These are phyloP conservation scores for Nanger granti DNA, from an alignment of 2,113 vertebrate genomes.

Conservation along the genomic window DNA sequence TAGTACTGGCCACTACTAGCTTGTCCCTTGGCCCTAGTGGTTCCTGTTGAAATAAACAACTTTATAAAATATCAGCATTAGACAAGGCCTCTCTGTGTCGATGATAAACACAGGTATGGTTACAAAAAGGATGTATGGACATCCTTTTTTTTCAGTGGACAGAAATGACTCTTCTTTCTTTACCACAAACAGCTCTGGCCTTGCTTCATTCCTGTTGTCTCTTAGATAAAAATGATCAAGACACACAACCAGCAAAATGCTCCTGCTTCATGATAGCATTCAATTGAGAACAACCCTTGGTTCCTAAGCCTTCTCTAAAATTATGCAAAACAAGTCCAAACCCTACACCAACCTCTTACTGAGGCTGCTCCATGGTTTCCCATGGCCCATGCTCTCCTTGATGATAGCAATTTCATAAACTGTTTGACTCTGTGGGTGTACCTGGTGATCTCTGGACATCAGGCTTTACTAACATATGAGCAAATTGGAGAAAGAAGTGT, in stretches of 20 bases:
- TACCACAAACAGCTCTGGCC: not conserved
- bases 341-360: fast-evolving
- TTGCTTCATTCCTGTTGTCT: not conserved
- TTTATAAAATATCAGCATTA: not conserved
- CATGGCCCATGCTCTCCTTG: fast-evolving
- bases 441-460: not conserved
- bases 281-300: not conserved
- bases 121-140: not conserved
- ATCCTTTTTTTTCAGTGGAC: not conserved
- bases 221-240: not conserved
- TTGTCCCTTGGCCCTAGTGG: not conserved
- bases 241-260: not conserved
- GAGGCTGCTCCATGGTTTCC: fast-evolving
- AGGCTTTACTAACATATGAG: not conserved
- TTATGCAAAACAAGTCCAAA: not conserved
- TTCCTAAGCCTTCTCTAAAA: not conserved
- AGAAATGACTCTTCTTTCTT: not conserved
- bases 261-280: not conserved
- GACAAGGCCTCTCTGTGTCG: not conserved
- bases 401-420: not conserved
- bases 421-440: not conserved
- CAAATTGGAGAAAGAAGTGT: not conserved
- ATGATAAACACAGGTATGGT: not conserved
- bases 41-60: not conserved
- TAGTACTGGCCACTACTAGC: not conserved